Base-by-base conservation (phyloP, 1,140 invertebrate species). In the Charaxes varanes region DNA sequence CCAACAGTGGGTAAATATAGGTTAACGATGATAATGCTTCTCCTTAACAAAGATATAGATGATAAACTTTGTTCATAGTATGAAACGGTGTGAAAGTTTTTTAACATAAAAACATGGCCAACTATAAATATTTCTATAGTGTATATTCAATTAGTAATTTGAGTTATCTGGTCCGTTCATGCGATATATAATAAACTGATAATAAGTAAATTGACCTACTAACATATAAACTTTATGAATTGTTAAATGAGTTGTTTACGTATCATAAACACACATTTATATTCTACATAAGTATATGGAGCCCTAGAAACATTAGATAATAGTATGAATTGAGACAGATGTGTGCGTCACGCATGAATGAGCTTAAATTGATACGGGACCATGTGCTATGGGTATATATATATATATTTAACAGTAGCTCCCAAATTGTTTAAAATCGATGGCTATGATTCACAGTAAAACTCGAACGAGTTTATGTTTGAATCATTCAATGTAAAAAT, bases 241-340 rank as follows among this genome's bases (percentile, higher is more conserved):
- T 17, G 17, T 34, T n/a, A n/a, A 18, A 33, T 42, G 33, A 26
- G 40, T 6, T 31, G 7, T 5, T 23, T 42, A 19, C n/a, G 30
- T 16, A 23, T 31, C 26, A 15, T 37, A 23, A 37, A n/a, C 15
- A 31, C 59, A 60, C 58, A 60, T 60, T 57, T 45, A 26, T 31
- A 37, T 53, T 62, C 59, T 54, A 51, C 47, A 40, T 45, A 38
- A 37, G 49, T 36, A 26, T 26, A n/a, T n/a, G n/a, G n/a, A n/a
- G n/a, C n/a, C n/a, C n/a, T 51, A 40, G 33, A 22, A 63, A 51
- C 35, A 33, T 26, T 21, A 51, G 53, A 61, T 62, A 58, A 61
- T 55, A 52, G 49, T 35, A 47, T 36, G 43, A 51, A 58, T 61
- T 61, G 54, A 40, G 35, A 45, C 59, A 67, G 58, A 60, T 61